Evolutionary conservation across 2,888 invertebrate species (phyloP), one percentile per base, ranked within the genome.

Genomic region (Hipparchia semele): DNA sequence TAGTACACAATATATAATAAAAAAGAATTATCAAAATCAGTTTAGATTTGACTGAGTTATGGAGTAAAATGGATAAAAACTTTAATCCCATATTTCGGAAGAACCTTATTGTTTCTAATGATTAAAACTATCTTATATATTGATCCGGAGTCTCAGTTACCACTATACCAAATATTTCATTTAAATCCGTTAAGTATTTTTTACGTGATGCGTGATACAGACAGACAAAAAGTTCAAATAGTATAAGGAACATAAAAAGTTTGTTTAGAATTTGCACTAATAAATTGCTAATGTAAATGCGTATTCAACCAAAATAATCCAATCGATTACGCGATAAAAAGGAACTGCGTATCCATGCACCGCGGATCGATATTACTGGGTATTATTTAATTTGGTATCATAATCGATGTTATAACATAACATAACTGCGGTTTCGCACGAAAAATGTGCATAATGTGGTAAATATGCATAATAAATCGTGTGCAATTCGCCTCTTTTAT

Each of bases 311-410:
- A 8, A 13, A 13, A 64, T 23, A 33, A 51, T 13, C 13, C 13
- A 49, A 49, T 62, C 53, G 10, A 65, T 65, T 53, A 65, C 65
- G 33, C 12, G 33, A 33, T 12, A 12, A 12, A 51, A 33, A 33
- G 65, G n/a, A 53, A 65, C 33, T 12, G 10, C 9, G 6, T 4
- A 53, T 53, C 12, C 65, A 65, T 33, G 33, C 33, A 51, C 64
- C 51, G 64, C 53, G 65, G 33, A 53, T 39, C 51, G 12, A 51
- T 65, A 53, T 51, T 65, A 65, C 6, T 23, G 65, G 9, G 7
- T 53, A 33, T 65, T 65, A 65, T 65, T 65, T 65, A 23, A 65
- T 65, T 12, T 65, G 65, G 5, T 65, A 65, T 65, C 65, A 65
- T 65, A 65, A 65, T 12, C 53, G 65, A 53, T 65, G 51, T 65